Evolutionary conservation across 2,797 vertebrate species (phyloP), one percentile per base, ranked within the genome.

Genomic region (Florisuga fusca): DNA sequence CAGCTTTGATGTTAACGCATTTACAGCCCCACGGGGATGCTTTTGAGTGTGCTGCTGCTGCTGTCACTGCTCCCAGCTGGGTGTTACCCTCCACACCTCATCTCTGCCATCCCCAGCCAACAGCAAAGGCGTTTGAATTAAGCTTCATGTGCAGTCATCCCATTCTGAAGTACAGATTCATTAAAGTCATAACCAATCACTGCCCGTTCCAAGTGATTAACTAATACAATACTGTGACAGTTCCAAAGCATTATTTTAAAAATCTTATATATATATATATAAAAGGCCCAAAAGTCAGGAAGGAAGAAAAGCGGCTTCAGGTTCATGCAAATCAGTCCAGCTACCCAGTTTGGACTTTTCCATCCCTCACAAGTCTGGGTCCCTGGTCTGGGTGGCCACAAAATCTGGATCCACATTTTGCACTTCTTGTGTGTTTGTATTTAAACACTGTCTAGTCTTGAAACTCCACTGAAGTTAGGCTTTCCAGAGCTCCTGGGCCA

Each of bases 331-430:
- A 3, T 16, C 27, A 63, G 31, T 63, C 45, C 15, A 80, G 33
- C 12, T 59, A 54, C 61, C 6, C 7, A 3, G 31, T n/a, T 72
- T 10, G 27, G 34, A 51, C 10, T 66, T 75, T 89, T 51, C n/a
- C 26, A 41, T 15, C 33, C n/a, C 26, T 77, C n/a, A 29, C 34
- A 64, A 55, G 46, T 19, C 38, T 45, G 1, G 13, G 7, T 45
- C 26, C 15, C 2, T 3, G 4, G 5, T n/a, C 68, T 15, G 1
- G 12, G 7, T 46, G 15, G 31, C 15, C 61, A 20, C 2, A 1
- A 14, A 61, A 23, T 38, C 41, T 57, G 50, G 36, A 63, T 64
- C 41, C 41, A 46, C 9, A 6, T 67, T 80, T 82, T 73, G 7
- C 5, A 69, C 18, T 22, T 81, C 54, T 23, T 58, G 29, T 9